Base-by-base conservation (phyloP, 2,113 vertebrate species). In the Zeus faber region DNA sequence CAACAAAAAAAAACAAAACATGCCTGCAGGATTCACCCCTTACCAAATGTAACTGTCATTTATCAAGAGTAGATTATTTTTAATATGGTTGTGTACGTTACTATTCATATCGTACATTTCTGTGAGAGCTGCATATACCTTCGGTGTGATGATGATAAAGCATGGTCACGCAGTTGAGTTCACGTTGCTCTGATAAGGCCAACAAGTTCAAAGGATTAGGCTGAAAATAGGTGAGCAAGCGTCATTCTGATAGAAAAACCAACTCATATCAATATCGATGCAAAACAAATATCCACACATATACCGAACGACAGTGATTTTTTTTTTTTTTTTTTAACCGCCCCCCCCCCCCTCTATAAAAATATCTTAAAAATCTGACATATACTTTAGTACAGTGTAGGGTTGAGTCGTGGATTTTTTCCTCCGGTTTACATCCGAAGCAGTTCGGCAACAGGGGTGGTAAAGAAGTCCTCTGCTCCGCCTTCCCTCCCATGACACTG, bases 311-410 rank as follows among this genome's bases (percentile, higher is more conserved):
- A 78, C 76, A 77, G 73, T 76, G 63, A 66, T 60, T 74, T 65
- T 75, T 58, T 82, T 76, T 65, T 66, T 33, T 33, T n/a, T n/a
- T n/a, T n/a, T n/a, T n/a, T n/a, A n/a, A n/a, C n/a, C n/a, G n/a
- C 31, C 8, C 13, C 7, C 2, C 33, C 33, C 53, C 74, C 71
- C 60, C 58, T 83, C 62, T 89, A 89, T 84, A 91, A 91, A 91
- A 91, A 91, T 90, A 89, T 81, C 76, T 86, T 83, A 83, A 79
- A 89, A 87, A 89, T 88, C 84, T 85, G 83, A 89, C 73, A 81
- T 54, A 62, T 76, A 67, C 56, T 80, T 86, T 63, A 68, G 60
- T 80, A 87, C 77, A 88, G 84, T 83, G 82, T 84, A 67, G 72
- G 67, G 65, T 80, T 82, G 68, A 62, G 58, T 85, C 37, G 23